These are phyloP conservation scores for Cataglyphis livida DNA, from an alignment of 2,888 invertebrate species.

Conservation along the genomic window DNA sequence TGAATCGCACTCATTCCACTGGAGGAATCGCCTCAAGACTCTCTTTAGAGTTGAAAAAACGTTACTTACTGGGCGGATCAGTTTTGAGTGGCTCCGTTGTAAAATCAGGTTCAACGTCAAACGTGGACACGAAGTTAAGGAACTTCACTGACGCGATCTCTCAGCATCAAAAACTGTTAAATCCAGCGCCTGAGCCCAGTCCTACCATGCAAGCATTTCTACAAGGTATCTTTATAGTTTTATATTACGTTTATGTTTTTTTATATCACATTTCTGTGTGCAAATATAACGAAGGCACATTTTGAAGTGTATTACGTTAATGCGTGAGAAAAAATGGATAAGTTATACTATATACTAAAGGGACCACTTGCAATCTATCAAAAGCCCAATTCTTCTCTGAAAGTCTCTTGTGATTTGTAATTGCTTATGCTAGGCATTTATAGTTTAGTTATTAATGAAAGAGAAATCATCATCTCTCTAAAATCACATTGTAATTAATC, in stretches of 20 bases:
- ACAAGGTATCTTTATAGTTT: constrained; percentile 78
- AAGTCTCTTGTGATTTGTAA: no score
- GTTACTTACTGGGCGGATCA: constrained; percentile 92
- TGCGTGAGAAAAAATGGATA: no score
- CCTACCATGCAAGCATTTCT: constrained; percentile 90
- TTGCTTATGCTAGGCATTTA: no score
- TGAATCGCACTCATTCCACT: constrained; percentile 94
- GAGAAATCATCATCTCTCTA: no score
- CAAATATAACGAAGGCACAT: no score
- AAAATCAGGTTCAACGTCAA: constrained; percentile 94
- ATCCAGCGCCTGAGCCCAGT: constrained; percentile 91
- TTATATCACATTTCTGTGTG: neutral
- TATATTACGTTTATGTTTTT: neutral
- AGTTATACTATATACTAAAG: no score
- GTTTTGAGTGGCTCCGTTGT: constrained; percentile 90
- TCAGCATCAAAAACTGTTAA: constrained; percentile 94
- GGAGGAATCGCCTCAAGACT: constrained; percentile 95
- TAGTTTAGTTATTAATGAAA: no score
- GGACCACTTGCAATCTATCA: no score
- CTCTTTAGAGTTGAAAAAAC: constrained; percentile 94
- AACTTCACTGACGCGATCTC: constrained; percentile 94
- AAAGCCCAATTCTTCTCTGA: no score
- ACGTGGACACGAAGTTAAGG: constrained; percentile 93
- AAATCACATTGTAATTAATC: no score
- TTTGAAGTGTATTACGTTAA: no score